These are phyloP conservation scores for Sebastes matsubarae DNA, from an alignment of 2,797 vertebrate species.

Conservation along the genomic window DNA sequence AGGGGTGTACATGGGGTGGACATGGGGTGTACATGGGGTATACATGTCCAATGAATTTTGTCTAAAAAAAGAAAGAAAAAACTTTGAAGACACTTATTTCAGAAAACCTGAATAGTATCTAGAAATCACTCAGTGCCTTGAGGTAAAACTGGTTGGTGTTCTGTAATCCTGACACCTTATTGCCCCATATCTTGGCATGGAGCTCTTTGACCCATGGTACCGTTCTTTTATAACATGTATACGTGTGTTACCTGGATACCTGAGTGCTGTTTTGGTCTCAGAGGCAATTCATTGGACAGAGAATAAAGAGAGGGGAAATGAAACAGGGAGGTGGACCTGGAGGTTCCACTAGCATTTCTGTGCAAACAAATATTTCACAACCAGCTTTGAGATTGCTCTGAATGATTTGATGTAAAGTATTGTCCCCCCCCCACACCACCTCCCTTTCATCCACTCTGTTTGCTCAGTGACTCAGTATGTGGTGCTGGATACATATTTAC, in stretches of 20 bases:
- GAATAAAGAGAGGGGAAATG: neutral
- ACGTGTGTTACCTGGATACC: slow-evolving; percentile 10
- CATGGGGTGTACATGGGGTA: no score
- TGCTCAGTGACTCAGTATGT: slow-evolving; percentile 32
- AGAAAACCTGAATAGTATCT: neutral
- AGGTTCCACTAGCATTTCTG: neutral
- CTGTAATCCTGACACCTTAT: neutral
- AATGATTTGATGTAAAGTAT: no score
- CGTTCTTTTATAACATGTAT: neutral
- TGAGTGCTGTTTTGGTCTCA: neutral
- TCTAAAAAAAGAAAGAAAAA: neutral
- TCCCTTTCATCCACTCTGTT: slow-evolving; percentile 1
- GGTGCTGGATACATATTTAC: slow-evolving; percentile 33
- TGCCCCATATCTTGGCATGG: neutral
- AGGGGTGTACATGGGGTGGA: no score
- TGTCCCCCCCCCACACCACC: neutral
- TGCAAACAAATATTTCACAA: neutral
- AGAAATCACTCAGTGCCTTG: neutral
- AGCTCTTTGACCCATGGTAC: neutral
- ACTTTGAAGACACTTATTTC: neutral
- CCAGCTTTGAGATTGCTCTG: neutral
- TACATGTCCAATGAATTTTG: no score
- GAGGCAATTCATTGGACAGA: neutral
- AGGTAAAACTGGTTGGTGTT: neutral
- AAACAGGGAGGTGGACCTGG: neutral